Evolutionary conservation across 2,113 vertebrate species (phyloP), one percentile per base, ranked within the genome.

Genomic region (Ciconia maguari): DNA sequence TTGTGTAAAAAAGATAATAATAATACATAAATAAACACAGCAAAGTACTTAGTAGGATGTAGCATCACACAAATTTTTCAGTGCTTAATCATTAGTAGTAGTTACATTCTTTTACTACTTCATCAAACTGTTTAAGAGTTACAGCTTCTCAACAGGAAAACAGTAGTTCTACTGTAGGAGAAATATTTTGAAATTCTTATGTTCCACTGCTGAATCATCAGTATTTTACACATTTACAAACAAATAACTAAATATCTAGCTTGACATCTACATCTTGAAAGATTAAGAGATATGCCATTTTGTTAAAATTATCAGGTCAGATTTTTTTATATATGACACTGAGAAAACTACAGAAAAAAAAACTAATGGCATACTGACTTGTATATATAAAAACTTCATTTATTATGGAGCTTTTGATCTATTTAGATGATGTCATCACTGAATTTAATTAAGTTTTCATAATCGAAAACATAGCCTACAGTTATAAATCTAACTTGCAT

Each of bases 41-140:
- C 98, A 99, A 98, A 93, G 84, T 98, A 98, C 98, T 99, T 99
- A 99, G 99, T 99, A 99, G 98, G 98, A 97, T 96, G 98, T 92
- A 98, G 97, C 96, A 97, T 97, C 92, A 96, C 89, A 98, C 89
- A 97, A 62, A 96, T 76, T 78, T 95, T 95, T 96, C 97, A 98
- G 96, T 82, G 94, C 96, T 98, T 95, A 98, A 97, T 98, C 97
- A 98, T 98, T 98, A 98, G 97, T 97, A 76, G 80, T 20, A 72
- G 52, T 81, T 69, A 82, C 54, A 90, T 75, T 93, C 19, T 71
- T 62, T 46, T 30, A 89, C 95, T 34, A 52, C 52, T 90, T 94
- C 60, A 82, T 88, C n/a, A 77, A 94, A 91, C 55, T 80, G 9
- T 83, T 62, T 8, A 66, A 62, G 87, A 68, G 77, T 80, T 65